A percentile compares a stretch with the other conserved stretches of the same genome.
Conservation (phyloP, 2,113 vertebrate genomes). For the Aphyosemion australe region DNA sequence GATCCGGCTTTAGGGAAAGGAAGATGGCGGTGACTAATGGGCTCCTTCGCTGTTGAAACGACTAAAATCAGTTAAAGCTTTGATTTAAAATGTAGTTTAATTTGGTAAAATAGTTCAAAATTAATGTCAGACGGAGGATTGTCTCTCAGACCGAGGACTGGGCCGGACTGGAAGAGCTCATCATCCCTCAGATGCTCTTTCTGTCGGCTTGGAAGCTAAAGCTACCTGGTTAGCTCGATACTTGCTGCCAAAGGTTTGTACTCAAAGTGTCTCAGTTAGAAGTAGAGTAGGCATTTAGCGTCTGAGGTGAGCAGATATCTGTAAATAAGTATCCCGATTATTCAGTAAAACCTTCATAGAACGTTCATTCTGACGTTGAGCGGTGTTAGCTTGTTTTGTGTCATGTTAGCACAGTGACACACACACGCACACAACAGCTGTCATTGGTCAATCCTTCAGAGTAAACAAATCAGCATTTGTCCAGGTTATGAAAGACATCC, state of each 20-base stretch:
- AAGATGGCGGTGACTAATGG: conserved; percentile 83
- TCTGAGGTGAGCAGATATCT: background rate
- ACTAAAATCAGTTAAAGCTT: conserved; percentile 12
- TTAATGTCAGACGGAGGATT: background rate
- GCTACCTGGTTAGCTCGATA: conserved; percentile 19
- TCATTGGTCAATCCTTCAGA: no score
- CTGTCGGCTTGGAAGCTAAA: background rate
- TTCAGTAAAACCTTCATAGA: background rate
- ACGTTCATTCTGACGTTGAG: background rate
- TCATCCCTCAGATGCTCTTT: background rate
- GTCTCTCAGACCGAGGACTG: background rate
- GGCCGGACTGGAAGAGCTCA: conserved; percentile 29
- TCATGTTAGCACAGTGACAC: no score
- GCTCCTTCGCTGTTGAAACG: conserved; percentile 60
- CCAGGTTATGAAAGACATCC: no score
- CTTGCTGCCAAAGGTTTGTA: background rate
- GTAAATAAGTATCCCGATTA: background rate
- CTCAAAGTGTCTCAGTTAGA: background rate
- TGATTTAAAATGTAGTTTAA: background rate
- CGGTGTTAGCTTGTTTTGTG: background rate
- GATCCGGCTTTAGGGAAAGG: conserved; percentile 52
- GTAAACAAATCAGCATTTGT: no score
- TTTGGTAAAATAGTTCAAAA: background rate
- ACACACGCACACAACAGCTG: no score
- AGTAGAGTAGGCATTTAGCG: background rate